Evolutionary conservation across 1,140 invertebrate species (phyloP), one percentile per base, ranked within the genome.

Genomic region (Platyura marginata): DNA sequence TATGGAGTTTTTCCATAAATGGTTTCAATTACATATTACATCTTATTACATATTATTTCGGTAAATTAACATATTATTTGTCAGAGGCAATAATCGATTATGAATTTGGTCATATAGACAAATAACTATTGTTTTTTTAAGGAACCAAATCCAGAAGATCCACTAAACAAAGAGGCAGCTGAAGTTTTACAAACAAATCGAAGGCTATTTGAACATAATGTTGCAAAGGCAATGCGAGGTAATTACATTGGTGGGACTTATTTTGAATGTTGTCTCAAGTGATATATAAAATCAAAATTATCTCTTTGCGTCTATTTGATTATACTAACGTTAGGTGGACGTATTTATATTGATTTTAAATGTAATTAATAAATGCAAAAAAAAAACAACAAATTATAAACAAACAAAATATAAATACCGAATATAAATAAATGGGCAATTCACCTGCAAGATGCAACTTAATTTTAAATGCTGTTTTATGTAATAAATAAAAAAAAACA

Each of bases 81-180:
- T n/a, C n/a, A n/a, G n/a, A n/a, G n/a, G n/a, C n/a, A n/a, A n/a
- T n/a, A n/a, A n/a, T n/a, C n/a, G n/a, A n/a, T n/a, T 36, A 11
- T 9, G 8, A 8, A 16, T 36, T 16, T 5, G 15, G 8, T 36
- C 15, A 36, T 36, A 5, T 36, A 11, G 5, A 9, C 5, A 9
- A 36, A 9, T 4, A 9, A 5, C 15, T 16, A 36, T 16, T 36
- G 8, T 44, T 44, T 45, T 45, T 62, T 58, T 21, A 51, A 92
- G 88, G 94, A 98, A 69, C 94, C 94, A 37, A 98, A 97, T 68
- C 90, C 93, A 13, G 93, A 98, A 68, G 94, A 98, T 70, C 94
- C 93, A 21, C 61, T 98, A 43, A 98, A 98, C 62, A 97, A 97
- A 71, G 93, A 98, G 67, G 94, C 94, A n/a, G 94, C 94, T 18